Evolutionary conservation across 2,113 vertebrate genomes (phyloP).

Genomic region (Centropristis striata): DNA sequence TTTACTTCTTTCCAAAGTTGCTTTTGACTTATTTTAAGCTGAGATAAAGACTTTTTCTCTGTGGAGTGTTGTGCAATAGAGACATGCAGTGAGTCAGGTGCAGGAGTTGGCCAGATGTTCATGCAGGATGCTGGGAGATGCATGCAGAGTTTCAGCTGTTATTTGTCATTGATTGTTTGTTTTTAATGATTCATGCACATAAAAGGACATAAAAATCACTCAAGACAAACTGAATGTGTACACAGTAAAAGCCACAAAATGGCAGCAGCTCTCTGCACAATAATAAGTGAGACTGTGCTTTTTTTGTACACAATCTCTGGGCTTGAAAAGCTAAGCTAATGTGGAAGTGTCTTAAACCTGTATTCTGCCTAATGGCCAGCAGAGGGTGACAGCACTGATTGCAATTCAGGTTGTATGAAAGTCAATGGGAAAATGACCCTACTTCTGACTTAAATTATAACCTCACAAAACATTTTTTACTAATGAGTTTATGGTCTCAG

Average conservation of each 20-base stretch:
- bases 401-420: too few species aligned
- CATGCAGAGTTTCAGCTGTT: not conserved
- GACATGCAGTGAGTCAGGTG: constrained; percentile 5
- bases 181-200: not conserved
- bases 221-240: not conserved
- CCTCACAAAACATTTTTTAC: too few species aligned
- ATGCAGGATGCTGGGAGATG: not conserved
- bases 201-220: not conserved
- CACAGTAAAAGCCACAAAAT: not conserved
- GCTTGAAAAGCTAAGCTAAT: too few species aligned
- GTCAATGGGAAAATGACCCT: too few species aligned
- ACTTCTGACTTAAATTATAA: too few species aligned
- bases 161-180: not conserved
- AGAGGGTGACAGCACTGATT: too few species aligned
- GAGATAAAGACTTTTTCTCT: constrained; percentile 13
- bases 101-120: constrained; percentile 67
- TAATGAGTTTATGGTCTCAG: too few species aligned
- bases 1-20: constrained; percentile 37
- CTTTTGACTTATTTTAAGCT: constrained; percentile 12
- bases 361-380: too few species aligned
- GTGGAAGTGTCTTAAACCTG: too few species aligned
- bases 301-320: too few species aligned
- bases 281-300: too few species aligned
- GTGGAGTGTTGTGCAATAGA: constrained; percentile 2
- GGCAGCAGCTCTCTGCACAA: not conserved